phyloP scores from a whole-genome alignment of 2,888 invertebrate genomes.

The Microctonus brassicae region DNA sequence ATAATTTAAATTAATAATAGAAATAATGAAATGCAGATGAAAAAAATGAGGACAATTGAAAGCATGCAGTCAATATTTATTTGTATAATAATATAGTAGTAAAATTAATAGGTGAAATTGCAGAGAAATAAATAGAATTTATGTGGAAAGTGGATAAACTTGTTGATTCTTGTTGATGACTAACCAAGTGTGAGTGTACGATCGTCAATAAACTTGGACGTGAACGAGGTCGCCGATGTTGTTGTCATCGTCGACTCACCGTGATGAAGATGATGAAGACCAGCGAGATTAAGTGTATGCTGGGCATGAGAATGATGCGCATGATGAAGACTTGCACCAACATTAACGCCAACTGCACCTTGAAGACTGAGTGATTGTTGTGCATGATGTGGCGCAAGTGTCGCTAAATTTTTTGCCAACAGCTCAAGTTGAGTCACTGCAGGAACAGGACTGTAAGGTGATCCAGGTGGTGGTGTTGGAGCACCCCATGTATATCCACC shows the following conservation, averaged over 20 bases:
- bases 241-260: constrained; percentile 57
- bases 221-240: constrained; percentile 50
- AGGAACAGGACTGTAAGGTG: constrained; percentile 78
- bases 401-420: constrained; percentile 70
- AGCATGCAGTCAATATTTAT: not conserved
- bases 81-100: too few relatives aligned
- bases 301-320: constrained; percentile 62
- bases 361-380: constrained; percentile 64
- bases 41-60: not conserved
- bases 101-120: not conserved
- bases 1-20: not conserved
- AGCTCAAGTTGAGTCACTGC: constrained; percentile 79
- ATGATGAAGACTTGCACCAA: constrained; percentile 62
- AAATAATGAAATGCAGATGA: not conserved
- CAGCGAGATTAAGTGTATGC: constrained; percentile 61
- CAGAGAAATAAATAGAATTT: not conserved
- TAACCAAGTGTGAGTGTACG: constrained; percentile 50
- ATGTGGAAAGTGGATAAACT: constrained; percentile 17
- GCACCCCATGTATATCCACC: constrained; percentile 75
- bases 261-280: constrained; percentile 66
- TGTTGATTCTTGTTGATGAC: constrained; percentile 41
- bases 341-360: constrained; percentile 63
- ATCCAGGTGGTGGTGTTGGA: constrained; percentile 76
- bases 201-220: constrained; percentile 50
- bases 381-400: constrained; percentile 58